These are phyloP conservation scores for Ceratina australensis DNA, from an alignment of 1,140 invertebrate genomes.

Conservation along the genomic window DNA sequence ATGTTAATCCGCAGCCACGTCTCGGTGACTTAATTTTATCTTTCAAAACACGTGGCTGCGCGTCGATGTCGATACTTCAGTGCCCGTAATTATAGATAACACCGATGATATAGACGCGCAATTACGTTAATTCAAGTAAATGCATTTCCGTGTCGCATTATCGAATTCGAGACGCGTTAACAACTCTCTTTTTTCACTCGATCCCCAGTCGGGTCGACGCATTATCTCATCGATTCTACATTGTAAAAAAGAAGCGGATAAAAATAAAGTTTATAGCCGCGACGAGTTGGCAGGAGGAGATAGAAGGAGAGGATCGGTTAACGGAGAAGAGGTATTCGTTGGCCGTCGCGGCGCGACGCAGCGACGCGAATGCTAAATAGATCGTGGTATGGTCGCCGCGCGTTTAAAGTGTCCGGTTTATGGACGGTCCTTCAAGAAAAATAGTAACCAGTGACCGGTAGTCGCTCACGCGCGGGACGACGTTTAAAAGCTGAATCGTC, in stretches of 20 bases:
- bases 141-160: constrained; percentile 35
- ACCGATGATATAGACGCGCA: neutral
- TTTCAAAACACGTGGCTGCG: no score
- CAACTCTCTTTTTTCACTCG: neutral
- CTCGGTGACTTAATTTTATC: no score
- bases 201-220: no score
- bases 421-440: constrained; percentile 65
- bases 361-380: constrained; percentile 67
- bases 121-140: constrained; percentile 22
- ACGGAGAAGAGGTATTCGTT: constrained; percentile 52
- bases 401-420: constrained; percentile 73
- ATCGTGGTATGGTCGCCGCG: constrained; percentile 42
- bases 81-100: neutral
- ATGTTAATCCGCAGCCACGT: no score
- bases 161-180: constrained; percentile 26
- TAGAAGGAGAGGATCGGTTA: neutral
- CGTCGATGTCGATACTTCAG: no score
- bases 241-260: constrained; percentile 33
- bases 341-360: constrained; percentile 48
- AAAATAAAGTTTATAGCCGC: constrained; percentile 56
- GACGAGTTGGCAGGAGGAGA: neutral
- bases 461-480: constrained; percentile 58
- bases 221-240: constrained; percentile 50
- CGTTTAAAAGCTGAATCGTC: constrained; percentile 54
- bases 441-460: constrained; percentile 64